Conservation (phyloP, 2,797 vertebrate species). For the Babyrousa celebensis region DNA sequence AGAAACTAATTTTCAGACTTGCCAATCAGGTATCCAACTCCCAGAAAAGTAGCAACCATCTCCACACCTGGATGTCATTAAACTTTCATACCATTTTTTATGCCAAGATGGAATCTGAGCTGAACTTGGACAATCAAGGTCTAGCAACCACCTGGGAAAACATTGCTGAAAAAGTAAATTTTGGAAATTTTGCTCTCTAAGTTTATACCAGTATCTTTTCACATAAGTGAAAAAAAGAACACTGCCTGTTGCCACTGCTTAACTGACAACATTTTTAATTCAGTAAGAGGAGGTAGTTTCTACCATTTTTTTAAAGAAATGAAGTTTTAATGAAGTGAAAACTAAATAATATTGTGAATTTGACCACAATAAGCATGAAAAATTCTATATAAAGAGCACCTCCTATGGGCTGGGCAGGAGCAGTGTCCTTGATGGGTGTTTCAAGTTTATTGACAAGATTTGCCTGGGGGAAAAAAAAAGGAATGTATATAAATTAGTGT, state of each 20-base stretch:
- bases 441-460: neutral
- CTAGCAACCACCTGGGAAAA: slow-evolving; percentile 12
- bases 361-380: neutral
- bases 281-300: neutral
- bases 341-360: neutral
- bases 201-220: slow-evolving; percentile 2
- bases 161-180: neutral
- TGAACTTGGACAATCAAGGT: slow-evolving; percentile 9
- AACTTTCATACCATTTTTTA: neutral
- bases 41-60: neutral
- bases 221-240: neutral
- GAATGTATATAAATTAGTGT: neutral
- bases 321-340: slow-evolving; percentile 57
- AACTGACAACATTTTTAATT: slow-evolving; percentile 5
- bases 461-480: neutral
- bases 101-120: slow-evolving; percentile 8
- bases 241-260: neutral
- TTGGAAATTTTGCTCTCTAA: neutral
- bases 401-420: neutral
- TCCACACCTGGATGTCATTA: slow-evolving; percentile 62
- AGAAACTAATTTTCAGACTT: slow-evolving; percentile 51
- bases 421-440: neutral
- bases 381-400: slow-evolving; percentile 12
- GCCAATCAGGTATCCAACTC: neutral
- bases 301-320: neutral